Evolutionary conservation across 2,888 invertebrate genomes (phyloP), one percentile per base, ranked within the genome.

Genomic region (Drosophila kuntzei): DNA sequence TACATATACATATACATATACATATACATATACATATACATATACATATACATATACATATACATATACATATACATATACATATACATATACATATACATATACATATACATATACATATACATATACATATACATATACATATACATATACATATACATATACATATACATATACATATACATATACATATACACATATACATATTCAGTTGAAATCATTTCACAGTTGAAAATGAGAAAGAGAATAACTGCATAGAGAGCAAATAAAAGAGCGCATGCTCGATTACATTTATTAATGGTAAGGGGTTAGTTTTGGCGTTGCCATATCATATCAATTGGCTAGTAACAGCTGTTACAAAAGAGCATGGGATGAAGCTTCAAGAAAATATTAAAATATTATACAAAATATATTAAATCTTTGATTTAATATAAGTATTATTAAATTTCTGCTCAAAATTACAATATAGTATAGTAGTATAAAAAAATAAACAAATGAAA

Each of bases 41-140:
- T 14, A 14, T 25, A 44, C 25, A 44, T 27, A 25, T 25, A 27
- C 25, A 44, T 43, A n/a, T 22, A 43, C 22, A 22, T 43, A 22
- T 22, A 43, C 22, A 43, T 25, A 22, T 22, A 25, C 20, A 43
- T 43, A 22, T 16, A 37, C 22, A 22, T 37, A 37, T 43, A 22
- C 43, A 43, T 43, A 22, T 43, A 25, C 43, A 43, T 43, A 18
- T 32, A 16, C 32, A 47, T 29, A 18, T 47, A 32, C 47, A 47
- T 29, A n/a, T 27, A 46, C 46, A 46, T 16, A 29, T 46, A 27
- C 27, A 46, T 11, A n/a, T 44, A 44, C 44, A 14, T 44, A 27
- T 39, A 39, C 44, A 44, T 44, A 12, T 25, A 44, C 25, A 44
- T 25, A n/a, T 25, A 44, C 25, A 44, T 44, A n/a, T 27, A 25